Evolutionary conservation across 2,797 vertebrate genomes (phyloP), one percentile per base, ranked within the genome.

Genomic region (Pteropus rufus): DNA sequence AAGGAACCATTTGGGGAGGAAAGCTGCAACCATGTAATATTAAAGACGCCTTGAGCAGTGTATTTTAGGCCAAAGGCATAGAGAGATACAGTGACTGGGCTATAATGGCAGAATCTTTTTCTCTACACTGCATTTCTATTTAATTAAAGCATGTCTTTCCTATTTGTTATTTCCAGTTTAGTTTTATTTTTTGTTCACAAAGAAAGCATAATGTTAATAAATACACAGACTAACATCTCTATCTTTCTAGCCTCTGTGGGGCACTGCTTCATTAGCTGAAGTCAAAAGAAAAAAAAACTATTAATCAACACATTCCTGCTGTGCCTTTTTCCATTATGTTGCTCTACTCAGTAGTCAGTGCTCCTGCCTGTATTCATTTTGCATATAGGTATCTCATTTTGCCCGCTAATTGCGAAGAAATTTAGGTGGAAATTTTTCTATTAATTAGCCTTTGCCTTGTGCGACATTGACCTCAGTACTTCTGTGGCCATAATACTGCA

Each of bases 341-440:
- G 10, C 72, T 83, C 62, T 94, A 36, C 67, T 96, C 75, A 72
- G 95, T 95, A 95, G 18, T 34, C 85, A 77, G 44, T 31, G 10
- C 12, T 96, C 54, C 75, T 97, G 56, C 12, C 64, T 76, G 56
- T 44, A 1, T 58, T 62, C 90, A 77, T 96, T 94, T 73, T 93
- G 29, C 64, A 93, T 92, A 64, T 34, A 82, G 14, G 34, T 60
- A 36, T 95, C 83, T 96, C 75, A 31, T 65, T 93, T 82, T 64
- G 49, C 92, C 81, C 94, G 70, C 15, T 97, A 97, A 96, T 77
- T 95, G 54, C 70, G 26, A 89, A 85, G 73, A 97, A 96, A 96
- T 7, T 7, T 39, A 95, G 86, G 39, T 72, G 16, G 0, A n/a
- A 96, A 73, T 44, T 81, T 65, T 92, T n/a, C 56, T 79, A 89